Percentiles rank a stretch among this genome's conserved stretches.
These are phyloP conservation scores for Lerista edwardsae DNA, from an alignment of 2,797 vertebrate species.

Conservation along the genomic window DNA sequence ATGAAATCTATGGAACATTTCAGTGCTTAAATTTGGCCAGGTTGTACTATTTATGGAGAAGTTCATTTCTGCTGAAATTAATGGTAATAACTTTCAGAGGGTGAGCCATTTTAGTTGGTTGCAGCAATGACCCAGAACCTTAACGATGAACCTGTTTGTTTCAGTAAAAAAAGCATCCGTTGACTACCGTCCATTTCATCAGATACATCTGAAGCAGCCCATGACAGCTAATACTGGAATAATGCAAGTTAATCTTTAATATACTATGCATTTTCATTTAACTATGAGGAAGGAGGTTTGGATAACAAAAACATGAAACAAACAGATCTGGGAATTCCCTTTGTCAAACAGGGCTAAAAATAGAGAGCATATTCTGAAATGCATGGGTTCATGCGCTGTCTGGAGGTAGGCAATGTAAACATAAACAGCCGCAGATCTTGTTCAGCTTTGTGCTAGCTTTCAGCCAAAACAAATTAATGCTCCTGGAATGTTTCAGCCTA, in stretches of 20 bases:
- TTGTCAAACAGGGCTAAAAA: neutral
- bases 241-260: too few species aligned
- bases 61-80: neutral
- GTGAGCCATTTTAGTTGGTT: too few species aligned
- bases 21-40: neutral
- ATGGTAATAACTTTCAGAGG: too few species aligned
- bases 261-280: too few species aligned
- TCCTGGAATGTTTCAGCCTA: neutral
- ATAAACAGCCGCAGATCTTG: neutral
- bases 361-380: neutral
- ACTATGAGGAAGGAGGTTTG: neutral
- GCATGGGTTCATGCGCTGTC: neutral
- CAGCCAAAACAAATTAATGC: neutral
- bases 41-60: neutral
- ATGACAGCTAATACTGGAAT: too few species aligned
- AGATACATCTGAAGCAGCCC: too few species aligned
- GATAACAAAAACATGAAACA: neutral
- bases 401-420: neutral
- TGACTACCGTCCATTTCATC: too few species aligned
- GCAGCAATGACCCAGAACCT: too few species aligned
- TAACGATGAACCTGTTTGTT: too few species aligned
- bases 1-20: neutral
- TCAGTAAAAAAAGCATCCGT: too few species aligned
- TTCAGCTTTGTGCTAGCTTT: neutral
- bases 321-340: neutral